A percentile compares a stretch with the other conserved stretches of the same genome.
Conservation (phyloP, 2,113 vertebrate genomes). For the Rhinolophus ferrumequinum region DNA sequence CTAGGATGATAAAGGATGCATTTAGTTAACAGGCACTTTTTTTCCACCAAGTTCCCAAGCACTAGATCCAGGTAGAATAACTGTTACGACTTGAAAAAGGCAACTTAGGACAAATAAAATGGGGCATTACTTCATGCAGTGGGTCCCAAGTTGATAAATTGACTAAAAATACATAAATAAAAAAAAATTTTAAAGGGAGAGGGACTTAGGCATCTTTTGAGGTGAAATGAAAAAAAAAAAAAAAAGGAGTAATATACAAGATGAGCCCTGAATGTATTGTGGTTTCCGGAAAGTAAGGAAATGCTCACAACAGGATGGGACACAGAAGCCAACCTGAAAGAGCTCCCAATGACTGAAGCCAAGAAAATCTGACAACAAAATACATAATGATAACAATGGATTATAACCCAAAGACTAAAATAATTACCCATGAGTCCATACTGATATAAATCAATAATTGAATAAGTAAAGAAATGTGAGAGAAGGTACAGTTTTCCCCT, state of each 20-base stretch:
- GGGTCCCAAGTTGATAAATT: background rate
- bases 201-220: background rate
- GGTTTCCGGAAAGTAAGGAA: slow-evolving; percentile 27
- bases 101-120: slow-evolving; percentile 49
- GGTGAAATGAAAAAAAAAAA: background rate
- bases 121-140: background rate
- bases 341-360: background rate
- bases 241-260: background rate
- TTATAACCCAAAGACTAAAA: slow-evolving; percentile 24
- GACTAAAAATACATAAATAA: slow-evolving; percentile 21
- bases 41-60: slow-evolving; percentile 29
- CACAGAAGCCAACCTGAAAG: background rate
- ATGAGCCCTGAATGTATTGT: background rate
- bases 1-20: background rate
- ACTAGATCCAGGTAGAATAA: slow-evolving; percentile 16
- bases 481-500: background rate
- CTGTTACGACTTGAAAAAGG: slow-evolving; percentile 14
- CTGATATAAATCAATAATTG: background rate
- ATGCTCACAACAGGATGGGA: background rate
- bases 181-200: background rate
- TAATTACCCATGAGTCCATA: background rate
- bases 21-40: background rate
- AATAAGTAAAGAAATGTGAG: slow-evolving; percentile 9
- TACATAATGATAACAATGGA: background rate
- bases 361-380: background rate